Base-by-base conservation (phyloP, 2,888 invertebrate species). In the Hyposoter didymator region DNA sequence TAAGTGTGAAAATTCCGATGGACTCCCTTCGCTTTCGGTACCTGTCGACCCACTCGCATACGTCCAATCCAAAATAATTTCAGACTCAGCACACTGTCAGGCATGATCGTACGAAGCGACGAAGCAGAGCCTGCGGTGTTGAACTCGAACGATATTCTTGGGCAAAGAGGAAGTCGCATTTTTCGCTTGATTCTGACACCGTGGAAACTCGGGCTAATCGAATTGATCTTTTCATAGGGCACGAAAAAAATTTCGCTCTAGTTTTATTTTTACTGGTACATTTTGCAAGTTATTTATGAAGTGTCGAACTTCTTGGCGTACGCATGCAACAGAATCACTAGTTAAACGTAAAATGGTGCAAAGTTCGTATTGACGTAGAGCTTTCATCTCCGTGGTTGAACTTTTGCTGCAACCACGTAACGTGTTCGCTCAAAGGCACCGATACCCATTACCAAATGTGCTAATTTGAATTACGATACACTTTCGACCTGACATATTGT, bases 391-490 rank as follows among this genome's bases (percentile, higher is more conserved):
- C 49, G 39, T 47, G 12, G 14, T 5, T 43, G 55, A 28, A 35
- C 19, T 10, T n/a, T n/a, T 19, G 22, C 45, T 69, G 55, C 12
- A 39, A 49, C 10, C 45, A 28, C 72, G 72, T 45, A 35, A 78
- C 59, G 82, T 19, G 47, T 32, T 47, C 43, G 67, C 78, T 83
- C 81, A 83, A 86, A 86, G 81, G 73, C 67, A 83, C 83, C 78
- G 83, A 86, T 86, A 86, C 64, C 83, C 79, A 85, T 88, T 82
- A 88, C 86, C 81, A 86, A 87, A 87, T 86, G 88, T 87, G 88
- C 88, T 90, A 90, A 91, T 91, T 91, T 90, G 89, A 91, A 89
- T 91, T 90, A 90, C 88, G 87, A 87, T 85, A 83, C 84, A 84
- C 84, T 87, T 87, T 87, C 86, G 75, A 78, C 73, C 82, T 84